Percentiles rank a stretch among this genome's conserved stretches.
Conservation (phyloP, 2,888 invertebrate species). For the Tiliacea aurago region DNA sequence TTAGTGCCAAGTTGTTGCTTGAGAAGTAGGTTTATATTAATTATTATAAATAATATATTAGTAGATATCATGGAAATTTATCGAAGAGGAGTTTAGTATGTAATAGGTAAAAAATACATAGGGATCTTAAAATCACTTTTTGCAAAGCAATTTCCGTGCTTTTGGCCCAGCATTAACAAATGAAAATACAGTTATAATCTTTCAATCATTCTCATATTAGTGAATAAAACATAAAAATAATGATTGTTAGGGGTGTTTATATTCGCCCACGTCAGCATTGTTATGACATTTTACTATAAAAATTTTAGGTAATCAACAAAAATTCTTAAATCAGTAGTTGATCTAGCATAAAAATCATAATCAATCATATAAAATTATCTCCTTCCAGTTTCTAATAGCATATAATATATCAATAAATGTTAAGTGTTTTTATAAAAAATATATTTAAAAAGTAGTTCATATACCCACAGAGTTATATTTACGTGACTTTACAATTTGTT, state of each 20-base stretch:
- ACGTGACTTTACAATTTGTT: constrained; percentile 54
- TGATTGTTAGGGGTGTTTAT: constrained; percentile 10
- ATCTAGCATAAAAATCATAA: constrained; percentile 12
- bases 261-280: constrained; percentile 10
- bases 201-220: constrained; percentile 15
- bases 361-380: constrained; percentile 22
- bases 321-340: constrained; percentile 30
- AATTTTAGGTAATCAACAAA: not conserved
- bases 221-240: not conserved
- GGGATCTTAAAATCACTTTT: not conserved
- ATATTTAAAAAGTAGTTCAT: constrained; percentile 81
- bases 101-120: constrained; percentile 1
- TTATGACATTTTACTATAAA: constrained; percentile 17
- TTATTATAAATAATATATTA: not conserved
- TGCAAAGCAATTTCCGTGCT: constrained; percentile 15
- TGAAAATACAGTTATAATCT: constrained; percentile 1
- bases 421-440: constrained; percentile 86
- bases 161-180: not conserved
- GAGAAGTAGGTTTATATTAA: constrained; percentile 26
- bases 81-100: constrained; percentile 3
- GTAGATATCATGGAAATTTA: constrained; percentile 4
- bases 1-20: constrained; percentile 29
- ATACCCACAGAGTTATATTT: constrained; percentile 81
- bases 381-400: constrained; percentile 32
- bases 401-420: constrained; percentile 66